Conservation (phyloP, 2,888 invertebrate genomes). For the Clitarchus hookeri region DNA sequence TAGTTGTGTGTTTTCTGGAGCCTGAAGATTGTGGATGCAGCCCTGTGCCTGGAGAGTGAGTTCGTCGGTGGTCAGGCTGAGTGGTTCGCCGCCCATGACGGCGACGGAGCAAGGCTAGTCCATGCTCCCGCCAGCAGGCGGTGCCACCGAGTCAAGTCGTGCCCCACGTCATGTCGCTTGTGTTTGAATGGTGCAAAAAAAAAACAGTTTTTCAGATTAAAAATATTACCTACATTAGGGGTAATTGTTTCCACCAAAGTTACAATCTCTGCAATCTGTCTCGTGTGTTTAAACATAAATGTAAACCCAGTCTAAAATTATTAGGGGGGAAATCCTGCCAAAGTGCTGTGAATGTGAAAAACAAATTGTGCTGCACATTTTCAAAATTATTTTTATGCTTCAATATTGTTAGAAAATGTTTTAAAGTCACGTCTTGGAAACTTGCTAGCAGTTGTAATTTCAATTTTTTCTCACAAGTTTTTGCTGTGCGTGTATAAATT, state of each 20-base stretch:
- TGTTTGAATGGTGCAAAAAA: too few relatives aligned
- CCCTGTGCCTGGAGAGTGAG: neutral
- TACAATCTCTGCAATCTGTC: neutral
- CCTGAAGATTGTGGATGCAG: neutral
- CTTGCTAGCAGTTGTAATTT: neutral
- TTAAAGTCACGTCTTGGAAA: neutral
- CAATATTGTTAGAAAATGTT: neutral
- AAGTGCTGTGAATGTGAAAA: neutral
- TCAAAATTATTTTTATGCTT: too few relatives aligned
- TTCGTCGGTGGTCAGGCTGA: neutral
- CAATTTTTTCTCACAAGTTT: too few relatives aligned
- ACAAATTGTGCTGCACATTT: neutral
- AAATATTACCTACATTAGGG: too few relatives aligned
- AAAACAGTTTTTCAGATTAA: too few relatives aligned
- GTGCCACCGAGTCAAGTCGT: neutral
- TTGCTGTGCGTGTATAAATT: neutral
- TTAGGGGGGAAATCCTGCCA: neutral
- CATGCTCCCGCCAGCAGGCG: conserved; percentile 33
- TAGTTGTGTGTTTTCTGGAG: neutral
- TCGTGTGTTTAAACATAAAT: neutral
- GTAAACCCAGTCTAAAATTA: neutral
- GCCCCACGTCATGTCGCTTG: neutral
- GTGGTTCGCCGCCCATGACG: conserved; percentile 29
- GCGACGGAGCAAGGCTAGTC: conserved; percentile 31
- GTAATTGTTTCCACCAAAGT: neutral